Base-by-base conservation (phyloP, 2,888 invertebrate species). In the Hirtodrosophila duncani region DNA sequence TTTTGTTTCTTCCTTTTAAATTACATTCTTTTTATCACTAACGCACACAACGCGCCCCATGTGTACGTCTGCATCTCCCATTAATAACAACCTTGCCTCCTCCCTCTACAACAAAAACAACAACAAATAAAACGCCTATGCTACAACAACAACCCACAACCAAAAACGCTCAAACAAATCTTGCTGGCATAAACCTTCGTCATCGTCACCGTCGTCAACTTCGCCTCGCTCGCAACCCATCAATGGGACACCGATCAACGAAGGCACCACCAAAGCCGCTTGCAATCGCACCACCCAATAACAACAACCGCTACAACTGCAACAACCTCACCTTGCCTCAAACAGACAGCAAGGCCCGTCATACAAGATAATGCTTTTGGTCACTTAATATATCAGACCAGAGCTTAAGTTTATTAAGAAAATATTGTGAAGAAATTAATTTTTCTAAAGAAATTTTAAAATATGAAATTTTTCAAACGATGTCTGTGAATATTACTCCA, bases 301-400 rank as follows among this genome's bases (percentile, higher is more conserved):
- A 3, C 67, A 9, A 30, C 42, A 17, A 46, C 63, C 14, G 20
- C 63, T 51, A 62, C 59, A 21, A 39, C 63, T 49, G 60, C 67
- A 57, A 41, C 51, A 29, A 51, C 38, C 41, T 34, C 61, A 38
- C 34, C 37, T 34, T 55, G 23, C 39, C 49, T 45, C 50, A 61
- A 62, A 84, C 83, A 87, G 86, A 85, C 85, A 84, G 86, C 86
- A 84, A 85, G 87, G 84, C 95, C 96, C 89, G 94, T 95, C 89
- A 94, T 98, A 89, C 96, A 97, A 92, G 98, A 99, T 91, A 99
- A 99, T 91, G 95, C 95, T 90, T 98, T 99, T 90, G 99, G 99
- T 89, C 99, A 99, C 90, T 96, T 99, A 91, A 94, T 99, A 89
- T 99, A 99, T 94, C 94, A 94, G 91, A 93, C 93, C 90, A 99